Conservation (phyloP, 2,797 vertebrate genomes). For the Sorex maritimensis region DNA sequence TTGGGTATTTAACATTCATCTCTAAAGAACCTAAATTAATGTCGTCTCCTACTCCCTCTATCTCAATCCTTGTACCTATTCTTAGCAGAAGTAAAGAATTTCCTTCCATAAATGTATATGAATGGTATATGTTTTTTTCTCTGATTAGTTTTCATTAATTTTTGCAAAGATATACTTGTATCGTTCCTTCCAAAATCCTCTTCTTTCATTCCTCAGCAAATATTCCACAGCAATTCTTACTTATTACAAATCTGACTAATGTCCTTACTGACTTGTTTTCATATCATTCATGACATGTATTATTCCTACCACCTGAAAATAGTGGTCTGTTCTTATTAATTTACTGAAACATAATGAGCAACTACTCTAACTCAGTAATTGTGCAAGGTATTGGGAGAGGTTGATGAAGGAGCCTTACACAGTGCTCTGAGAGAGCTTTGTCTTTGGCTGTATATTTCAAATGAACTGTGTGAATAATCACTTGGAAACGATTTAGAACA, state of each 20-base stretch:
- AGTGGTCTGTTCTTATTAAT: neutral
- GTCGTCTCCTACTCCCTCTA: neutral
- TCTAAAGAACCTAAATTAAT: neutral
- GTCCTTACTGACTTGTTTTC: neutral
- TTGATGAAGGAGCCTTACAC: neutral
- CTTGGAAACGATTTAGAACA: neutral
- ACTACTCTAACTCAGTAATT: neutral
- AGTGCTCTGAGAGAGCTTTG: neutral
- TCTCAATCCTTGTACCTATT: neutral
- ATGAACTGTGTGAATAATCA: neutral
- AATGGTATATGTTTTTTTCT: no score
- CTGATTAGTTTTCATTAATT: no score
- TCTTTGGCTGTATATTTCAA: neutral
- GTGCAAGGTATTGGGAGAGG: neutral
- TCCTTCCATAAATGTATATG: no score
- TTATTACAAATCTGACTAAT: neutral
- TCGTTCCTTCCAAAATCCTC: neutral
- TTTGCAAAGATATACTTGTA: no score
- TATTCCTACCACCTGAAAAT: neutral
- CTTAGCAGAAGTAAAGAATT: neutral
- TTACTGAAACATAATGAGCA: neutral
- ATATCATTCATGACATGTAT: neutral
- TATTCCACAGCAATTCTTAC: neutral
- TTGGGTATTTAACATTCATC: neutral
- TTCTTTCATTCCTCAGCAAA: neutral